Conservation (phyloP, 2,113 vertebrate species). For the Ceyx cyanopectus region DNA sequence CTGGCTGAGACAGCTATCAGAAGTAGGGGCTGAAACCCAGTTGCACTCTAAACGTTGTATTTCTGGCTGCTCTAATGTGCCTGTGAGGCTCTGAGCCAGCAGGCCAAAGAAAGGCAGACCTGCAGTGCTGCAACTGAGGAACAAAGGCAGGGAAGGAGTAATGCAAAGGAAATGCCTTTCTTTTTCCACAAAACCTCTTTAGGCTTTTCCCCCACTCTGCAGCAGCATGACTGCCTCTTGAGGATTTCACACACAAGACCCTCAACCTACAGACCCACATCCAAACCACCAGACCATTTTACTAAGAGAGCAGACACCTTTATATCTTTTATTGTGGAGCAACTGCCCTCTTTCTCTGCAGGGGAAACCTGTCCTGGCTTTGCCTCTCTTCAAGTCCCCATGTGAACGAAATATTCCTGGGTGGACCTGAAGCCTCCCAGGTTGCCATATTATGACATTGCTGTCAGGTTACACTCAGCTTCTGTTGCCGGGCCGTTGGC, state of each 20-base stretch:
- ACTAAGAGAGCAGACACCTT: not conserved
- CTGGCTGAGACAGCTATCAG: not conserved
- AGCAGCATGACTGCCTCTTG: not conserved
- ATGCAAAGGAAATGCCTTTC: not conserved
- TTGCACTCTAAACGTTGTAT: not conserved
- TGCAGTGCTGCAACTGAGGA: not conserved
- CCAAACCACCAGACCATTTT: not conserved
- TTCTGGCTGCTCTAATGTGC: not conserved
- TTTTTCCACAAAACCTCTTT: not conserved
- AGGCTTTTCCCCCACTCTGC: not conserved
- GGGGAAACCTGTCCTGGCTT: not conserved
- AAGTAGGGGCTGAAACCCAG: conserved; percentile 33
- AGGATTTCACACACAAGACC: not conserved
- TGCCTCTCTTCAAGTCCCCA: not conserved
- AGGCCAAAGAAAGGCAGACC: conserved; percentile 2
- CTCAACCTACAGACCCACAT: not conserved
- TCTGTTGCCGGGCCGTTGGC: not conserved
- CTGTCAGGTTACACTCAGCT: not conserved
- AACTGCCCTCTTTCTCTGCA: not conserved
- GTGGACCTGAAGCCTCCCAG: not conserved
- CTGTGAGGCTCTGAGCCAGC: not conserved
- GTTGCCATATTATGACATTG: not conserved
- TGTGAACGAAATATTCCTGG: not conserved
- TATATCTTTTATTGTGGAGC: not conserved
- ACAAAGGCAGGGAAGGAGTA: not conserved